Evolutionary conservation across 1,140 invertebrate species (phyloP).

Genomic region (Branchinecta lindahli): DNA sequence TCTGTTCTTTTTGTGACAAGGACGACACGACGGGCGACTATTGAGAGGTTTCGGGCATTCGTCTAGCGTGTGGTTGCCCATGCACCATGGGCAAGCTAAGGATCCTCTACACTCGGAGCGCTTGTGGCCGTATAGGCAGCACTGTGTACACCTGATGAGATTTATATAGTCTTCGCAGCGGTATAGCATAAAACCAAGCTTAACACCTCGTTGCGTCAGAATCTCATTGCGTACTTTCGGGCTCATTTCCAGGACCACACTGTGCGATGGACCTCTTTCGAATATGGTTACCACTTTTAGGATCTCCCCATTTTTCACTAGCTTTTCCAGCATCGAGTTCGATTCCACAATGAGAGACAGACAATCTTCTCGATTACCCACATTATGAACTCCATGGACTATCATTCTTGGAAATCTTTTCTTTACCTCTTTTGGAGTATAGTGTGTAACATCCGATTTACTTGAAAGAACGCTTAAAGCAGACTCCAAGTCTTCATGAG

Average conservation of each 20-base stretch:
- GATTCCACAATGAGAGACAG: neutral
- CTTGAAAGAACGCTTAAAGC: neutral
- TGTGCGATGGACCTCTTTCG: neutral
- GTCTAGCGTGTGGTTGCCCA: neutral
- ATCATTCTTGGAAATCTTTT: neutral
- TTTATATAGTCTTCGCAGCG: slow-evolving; percentile 4
- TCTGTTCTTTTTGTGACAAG: neutral
- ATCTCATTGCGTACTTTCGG: neutral
- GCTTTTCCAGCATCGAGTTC: neutral
- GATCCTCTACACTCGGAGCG: neutral
- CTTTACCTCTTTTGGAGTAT: slow-evolving; percentile 5
- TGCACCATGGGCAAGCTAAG: neutral
- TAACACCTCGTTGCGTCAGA: neutral
- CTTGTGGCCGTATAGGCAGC: neutral
- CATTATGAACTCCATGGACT: neutral
- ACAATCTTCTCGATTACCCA: neutral
- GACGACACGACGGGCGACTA: neutral
- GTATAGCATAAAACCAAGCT: neutral
- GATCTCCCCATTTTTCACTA: neutral
- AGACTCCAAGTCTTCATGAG: neutral
- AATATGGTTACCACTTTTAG: neutral
- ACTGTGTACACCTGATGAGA: neutral
- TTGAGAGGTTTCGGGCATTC: neutral
- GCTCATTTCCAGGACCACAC: neutral
- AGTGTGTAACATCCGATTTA: neutral